Conservation (phyloP, 2,113 vertebrate species). For the Alosa alosa region DNA sequence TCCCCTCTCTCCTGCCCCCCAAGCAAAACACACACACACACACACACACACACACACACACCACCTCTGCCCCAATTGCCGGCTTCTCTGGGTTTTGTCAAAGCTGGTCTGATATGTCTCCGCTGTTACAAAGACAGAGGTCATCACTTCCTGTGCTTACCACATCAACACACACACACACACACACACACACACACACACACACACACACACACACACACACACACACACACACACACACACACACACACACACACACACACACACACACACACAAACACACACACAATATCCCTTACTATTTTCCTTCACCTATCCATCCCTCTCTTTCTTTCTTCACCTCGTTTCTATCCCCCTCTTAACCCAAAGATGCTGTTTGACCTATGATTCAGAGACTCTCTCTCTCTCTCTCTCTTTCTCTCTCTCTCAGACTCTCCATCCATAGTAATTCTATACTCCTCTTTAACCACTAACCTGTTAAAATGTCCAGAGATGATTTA, state of each 20-base stretch:
- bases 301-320: neutral
- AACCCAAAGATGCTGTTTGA: neutral
- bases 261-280: neutral
- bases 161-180: neutral
- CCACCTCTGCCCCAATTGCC: slow-evolving; percentile 30
- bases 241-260: neutral
- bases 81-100: slow-evolving; percentile 49
- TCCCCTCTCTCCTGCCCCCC: slow-evolving; percentile 13
- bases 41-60: too few species aligned
- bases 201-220: neutral
- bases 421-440: slow-evolving; percentile 21
- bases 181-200: too few species aligned
- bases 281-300: neutral
- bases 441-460: neutral
- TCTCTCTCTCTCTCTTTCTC: too few species aligned
- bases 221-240: neutral
- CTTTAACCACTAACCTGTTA: slow-evolving; percentile 29
- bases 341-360: neutral
- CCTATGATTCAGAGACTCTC: neutral
- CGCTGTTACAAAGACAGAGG: slow-evolving; percentile 31
- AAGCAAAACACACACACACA: too few species aligned
- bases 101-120: slow-evolving; percentile 28
- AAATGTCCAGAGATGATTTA: slow-evolving; percentile 7
- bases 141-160: slow-evolving; percentile 53
- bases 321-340: neutral